Evolutionary conservation across 2,888 invertebrate genomes (phyloP).

Genomic region (Aricia artaxerxes): DNA sequence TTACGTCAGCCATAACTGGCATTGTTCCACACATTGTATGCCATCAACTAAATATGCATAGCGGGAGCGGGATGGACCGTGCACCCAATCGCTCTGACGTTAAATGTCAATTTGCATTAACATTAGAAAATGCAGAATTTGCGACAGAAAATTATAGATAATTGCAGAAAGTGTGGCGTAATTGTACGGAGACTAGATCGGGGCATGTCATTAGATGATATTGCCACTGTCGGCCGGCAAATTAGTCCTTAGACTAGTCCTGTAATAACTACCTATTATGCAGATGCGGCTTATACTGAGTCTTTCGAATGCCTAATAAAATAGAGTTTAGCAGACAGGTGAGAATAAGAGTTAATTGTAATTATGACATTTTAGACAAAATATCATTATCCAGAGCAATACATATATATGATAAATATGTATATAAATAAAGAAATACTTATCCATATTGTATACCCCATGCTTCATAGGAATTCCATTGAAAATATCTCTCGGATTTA

Average conservation of each 20-base stretch:
- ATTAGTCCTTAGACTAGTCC: slow-evolving; percentile 23
- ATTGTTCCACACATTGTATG: slow-evolving; percentile 17
- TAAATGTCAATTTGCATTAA: slow-evolving; percentile 23
- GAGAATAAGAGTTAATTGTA: not conserved
- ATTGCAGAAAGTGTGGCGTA: slow-evolving; percentile 34
- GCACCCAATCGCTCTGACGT: not conserved
- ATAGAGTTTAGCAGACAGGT: not conserved
- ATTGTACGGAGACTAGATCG: slow-evolving; percentile 31
- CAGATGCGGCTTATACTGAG: not conserved
- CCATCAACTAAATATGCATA: slow-evolving; percentile 10
- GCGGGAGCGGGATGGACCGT: not conserved
- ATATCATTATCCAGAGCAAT: too few relatives aligned
- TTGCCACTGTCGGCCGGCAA: slow-evolving; percentile 28
- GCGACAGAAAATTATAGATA: slow-evolving; percentile 34
- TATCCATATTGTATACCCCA: not conserved
- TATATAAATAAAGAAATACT: too few relatives aligned
- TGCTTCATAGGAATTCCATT: not conserved
- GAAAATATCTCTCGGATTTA: not conserved
- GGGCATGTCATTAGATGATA: slow-evolving; percentile 32
- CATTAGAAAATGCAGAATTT: slow-evolving; percentile 29
- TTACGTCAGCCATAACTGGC: not conserved
- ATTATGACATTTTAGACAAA: too few relatives aligned
- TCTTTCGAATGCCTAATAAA: not conserved
- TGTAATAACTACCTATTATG: slow-evolving; percentile 24
- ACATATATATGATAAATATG: too few relatives aligned